Evolutionary conservation across 1,140 invertebrate genomes (phyloP).

Genomic region (Drosophila tropicalis): DNA sequence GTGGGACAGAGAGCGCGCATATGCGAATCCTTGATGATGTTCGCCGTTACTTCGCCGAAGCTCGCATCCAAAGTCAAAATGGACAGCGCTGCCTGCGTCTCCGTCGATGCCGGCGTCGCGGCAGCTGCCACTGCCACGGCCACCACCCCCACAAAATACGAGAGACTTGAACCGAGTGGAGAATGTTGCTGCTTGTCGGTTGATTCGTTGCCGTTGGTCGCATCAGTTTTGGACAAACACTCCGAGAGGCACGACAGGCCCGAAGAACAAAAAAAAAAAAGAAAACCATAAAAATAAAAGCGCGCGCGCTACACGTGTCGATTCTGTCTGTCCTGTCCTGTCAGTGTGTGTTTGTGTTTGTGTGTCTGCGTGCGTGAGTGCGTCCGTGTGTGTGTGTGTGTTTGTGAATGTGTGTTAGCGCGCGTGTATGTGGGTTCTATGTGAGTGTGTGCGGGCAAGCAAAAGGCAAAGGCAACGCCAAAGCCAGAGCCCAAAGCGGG

Average conservation of each 20-base stretch:
- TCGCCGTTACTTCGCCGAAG: slow-evolving; percentile 35
- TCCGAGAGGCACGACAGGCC: slow-evolving; percentile 81
- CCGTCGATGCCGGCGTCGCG: slow-evolving; percentile 24
- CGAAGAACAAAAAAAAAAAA: slow-evolving; percentile 1
- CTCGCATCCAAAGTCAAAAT: slow-evolving; percentile 7
- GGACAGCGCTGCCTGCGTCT: slow-evolving; percentile 29
- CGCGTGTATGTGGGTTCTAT: slow-evolving; percentile 11
- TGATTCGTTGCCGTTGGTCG: slow-evolving; percentile 19
- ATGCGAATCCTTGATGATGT: slow-evolving; percentile 43
- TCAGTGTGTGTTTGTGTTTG: slow-evolving; percentile 29
- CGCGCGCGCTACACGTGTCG: slow-evolving; percentile 77
- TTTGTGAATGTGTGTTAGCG: slow-evolving; percentile 14
- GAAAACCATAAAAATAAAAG: slow-evolving; percentile 18
- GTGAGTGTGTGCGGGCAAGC: slow-evolving; percentile 33
- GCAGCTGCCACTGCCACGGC: slow-evolving; percentile 24
- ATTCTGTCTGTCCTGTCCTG: slow-evolving; percentile 49
- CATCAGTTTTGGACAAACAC: slow-evolving; percentile 81
- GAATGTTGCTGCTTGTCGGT: slow-evolving; percentile 15
- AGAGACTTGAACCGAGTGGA: slow-evolving; percentile 26
- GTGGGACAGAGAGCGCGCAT: slow-evolving; percentile 40
- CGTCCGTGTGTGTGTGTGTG: slow-evolving; percentile 37
- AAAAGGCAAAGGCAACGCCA: slow-evolving; percentile 22
- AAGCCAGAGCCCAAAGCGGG: slow-evolving; percentile 24
- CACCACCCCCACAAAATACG: slow-evolving; percentile 39
- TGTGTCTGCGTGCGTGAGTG: slow-evolving; percentile 14